Evolutionary conservation across 2,113 vertebrate species (phyloP).

Genomic region (Pongo pygmaeus): DNA sequence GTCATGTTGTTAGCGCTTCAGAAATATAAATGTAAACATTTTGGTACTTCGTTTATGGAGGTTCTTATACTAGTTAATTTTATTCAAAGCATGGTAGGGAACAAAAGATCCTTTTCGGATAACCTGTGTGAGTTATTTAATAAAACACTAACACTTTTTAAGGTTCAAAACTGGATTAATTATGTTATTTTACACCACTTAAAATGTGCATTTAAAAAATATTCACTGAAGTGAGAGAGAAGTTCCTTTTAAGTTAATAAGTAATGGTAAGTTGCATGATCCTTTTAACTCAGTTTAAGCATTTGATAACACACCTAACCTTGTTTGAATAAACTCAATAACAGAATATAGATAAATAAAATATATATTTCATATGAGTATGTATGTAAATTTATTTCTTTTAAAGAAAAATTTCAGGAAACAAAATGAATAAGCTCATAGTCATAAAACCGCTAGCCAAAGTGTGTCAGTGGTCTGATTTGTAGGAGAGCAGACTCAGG

Average conservation of each 20-base stretch:
- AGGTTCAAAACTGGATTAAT: background rate
- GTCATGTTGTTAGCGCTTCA: background rate
- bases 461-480: background rate
- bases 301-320: background rate
- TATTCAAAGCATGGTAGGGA: background rate
- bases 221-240: background rate
- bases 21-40: background rate
- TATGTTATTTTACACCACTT: background rate
- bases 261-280: background rate
- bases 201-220: constrained; percentile 33
- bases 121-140: background rate
- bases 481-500: background rate
- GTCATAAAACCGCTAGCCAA: background rate
- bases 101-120: background rate
- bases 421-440: background rate
- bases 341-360: background rate
- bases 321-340: constrained; percentile 5
- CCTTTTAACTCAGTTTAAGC: background rate
- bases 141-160: background rate
- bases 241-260: constrained; percentile 13
- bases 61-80: background rate
- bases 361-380: background rate
- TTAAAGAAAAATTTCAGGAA: background rate
- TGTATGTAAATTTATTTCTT: background rate
- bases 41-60: background rate